A percentile compares a stretch with the other conserved stretches of the same genome.
These are phyloP conservation scores for Proteles cristata DNA, from an alignment of 2,113 vertebrate species.

Conservation along the genomic window DNA sequence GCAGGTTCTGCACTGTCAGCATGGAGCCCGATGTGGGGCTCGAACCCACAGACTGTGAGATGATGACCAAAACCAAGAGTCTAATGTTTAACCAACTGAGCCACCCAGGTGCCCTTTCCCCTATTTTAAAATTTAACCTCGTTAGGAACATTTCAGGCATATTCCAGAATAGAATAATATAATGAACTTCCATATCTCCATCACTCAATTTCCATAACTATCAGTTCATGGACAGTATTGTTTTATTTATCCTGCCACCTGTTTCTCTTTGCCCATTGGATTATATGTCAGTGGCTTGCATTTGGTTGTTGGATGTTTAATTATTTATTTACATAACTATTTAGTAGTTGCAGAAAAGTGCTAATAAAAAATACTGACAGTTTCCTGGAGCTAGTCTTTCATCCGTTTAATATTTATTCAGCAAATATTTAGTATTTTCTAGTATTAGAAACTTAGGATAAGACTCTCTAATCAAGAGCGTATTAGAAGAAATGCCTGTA, in stretches of 20 bases:
- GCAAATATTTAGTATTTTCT: neutral
- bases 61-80: too few species aligned
- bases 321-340: neutral
- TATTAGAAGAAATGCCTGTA: neutral
- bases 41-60: too few species aligned
- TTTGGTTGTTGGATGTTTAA: neutral
- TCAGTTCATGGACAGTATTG: neutral
- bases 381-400: neutral
- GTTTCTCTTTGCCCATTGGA: neutral
- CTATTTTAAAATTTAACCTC: slow-evolving; percentile 24
- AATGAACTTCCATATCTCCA: neutral
- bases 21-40: too few species aligned
- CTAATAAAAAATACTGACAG: neutral
- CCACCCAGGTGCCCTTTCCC: too few species aligned
- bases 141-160: neutral
- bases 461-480: neutral
- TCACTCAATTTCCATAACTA: neutral
- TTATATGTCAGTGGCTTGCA: neutral
- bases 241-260: neutral
- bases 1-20: too few species aligned
- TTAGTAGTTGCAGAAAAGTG: neutral
- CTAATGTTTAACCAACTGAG: too few species aligned
- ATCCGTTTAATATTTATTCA: neutral
- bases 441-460: neutral
- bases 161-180: neutral